Evolutionary conservation across 2,797 vertebrate species (phyloP).

Genomic region (Melopsittacus undulatus): DNA sequence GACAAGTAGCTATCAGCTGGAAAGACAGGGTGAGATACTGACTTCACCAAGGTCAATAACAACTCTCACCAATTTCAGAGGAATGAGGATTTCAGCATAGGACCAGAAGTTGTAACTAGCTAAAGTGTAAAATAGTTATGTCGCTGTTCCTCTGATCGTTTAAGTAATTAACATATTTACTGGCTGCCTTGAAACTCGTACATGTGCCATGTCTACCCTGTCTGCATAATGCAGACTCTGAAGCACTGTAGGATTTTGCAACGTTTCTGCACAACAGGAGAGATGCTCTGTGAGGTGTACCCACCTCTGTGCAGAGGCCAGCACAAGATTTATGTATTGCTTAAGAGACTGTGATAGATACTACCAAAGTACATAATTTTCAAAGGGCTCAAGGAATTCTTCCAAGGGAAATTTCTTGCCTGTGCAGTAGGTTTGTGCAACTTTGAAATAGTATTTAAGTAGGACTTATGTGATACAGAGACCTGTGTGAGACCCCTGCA

Average conservation of each 20-base stretch:
- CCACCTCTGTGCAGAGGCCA: constrained; percentile 6
- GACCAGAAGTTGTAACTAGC: neutral
- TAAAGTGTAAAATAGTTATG: neutral
- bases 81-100: neutral
- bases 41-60: neutral
- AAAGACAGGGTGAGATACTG: neutral
- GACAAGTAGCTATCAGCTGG: neutral
- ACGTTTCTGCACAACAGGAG: neutral
- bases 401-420: constrained; percentile 39
- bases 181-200: neutral
- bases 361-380: constrained; percentile 28
- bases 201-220: neutral
- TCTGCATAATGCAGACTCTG: neutral
- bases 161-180: neutral
- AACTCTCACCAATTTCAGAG: neutral
- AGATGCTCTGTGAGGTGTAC: neutral
- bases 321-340: constrained; percentile 36
- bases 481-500: constrained; percentile 47
- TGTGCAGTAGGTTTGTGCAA: constrained; percentile 19
- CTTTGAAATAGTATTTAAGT: constrained; percentile 41
- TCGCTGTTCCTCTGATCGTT: neutral
- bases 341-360: constrained; percentile 38
- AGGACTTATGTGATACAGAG: constrained; percentile 14
- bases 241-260: neutral
- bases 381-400: constrained; percentile 29